A percentile compares a stretch with the other conserved stretches of the same genome.
phyloP scores from a whole-genome alignment of 2,888 invertebrate genomes.

The Polyommatus iphigenia region DNA sequence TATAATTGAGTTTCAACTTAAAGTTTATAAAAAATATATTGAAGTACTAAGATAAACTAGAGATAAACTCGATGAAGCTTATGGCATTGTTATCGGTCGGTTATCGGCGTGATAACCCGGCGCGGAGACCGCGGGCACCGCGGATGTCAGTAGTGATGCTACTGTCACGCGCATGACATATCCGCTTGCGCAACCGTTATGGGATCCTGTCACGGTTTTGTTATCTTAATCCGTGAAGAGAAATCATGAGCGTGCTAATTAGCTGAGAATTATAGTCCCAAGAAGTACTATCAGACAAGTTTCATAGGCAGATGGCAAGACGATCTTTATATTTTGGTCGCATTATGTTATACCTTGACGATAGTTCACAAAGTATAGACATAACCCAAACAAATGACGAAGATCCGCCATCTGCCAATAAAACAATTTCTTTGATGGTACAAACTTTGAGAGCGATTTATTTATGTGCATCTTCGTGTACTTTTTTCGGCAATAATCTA shows the following conservation, averaged over 20 bases:
- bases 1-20: no score
- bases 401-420: no score
- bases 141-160: constrained; percentile 28
- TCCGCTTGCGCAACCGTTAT: not conserved
- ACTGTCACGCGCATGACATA: constrained; percentile 22
- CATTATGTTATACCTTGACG: no score
- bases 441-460: no score
- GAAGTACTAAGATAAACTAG: not conserved
- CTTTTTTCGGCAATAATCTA: no score
- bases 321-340: no score
- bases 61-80: not conserved
- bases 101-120: constrained; percentile 25
- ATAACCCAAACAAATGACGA: no score
- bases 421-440: no score
- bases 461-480: no score
- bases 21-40: not conserved
- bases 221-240: constrained; percentile 3
- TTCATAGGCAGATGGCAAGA: no score
- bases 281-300: not conserved
- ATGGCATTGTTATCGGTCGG: not conserved
- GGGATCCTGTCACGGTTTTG: constrained; percentile 4
- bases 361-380: no score
- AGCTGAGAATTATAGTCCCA: not conserved
- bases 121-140: constrained; percentile 28
- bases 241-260: not conserved